These are phyloP conservation scores for Porites divaricata DNA, from an alignment of 92 coral and sea anemone species.

Conservation along the genomic window DNA sequence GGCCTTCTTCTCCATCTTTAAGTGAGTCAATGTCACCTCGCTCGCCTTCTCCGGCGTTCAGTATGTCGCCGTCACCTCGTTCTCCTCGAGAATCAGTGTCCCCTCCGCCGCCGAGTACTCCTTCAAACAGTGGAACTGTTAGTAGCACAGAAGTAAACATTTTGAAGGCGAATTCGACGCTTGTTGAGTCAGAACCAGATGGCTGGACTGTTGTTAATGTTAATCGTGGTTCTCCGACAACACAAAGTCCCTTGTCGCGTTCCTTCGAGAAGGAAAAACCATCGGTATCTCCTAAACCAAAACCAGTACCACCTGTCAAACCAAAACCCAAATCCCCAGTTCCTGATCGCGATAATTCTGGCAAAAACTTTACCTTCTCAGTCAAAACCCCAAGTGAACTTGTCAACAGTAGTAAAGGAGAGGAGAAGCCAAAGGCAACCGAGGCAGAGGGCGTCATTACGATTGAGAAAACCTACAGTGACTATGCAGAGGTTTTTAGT, in stretches of 20 bases:
- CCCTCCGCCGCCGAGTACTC: background rate
- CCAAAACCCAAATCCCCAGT: conserved; percentile 39
- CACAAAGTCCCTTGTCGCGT: background rate
- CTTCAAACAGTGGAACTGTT: background rate
- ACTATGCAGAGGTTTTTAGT: conserved; percentile 6
- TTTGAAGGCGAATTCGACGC: background rate
- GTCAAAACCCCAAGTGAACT: conserved; percentile 27
- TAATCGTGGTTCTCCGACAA: conserved; percentile 1
- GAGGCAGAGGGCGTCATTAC: background rate
- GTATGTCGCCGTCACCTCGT: background rate
- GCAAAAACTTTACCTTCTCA: background rate
- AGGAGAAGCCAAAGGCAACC: background rate
- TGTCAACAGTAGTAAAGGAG: conserved; percentile 1
- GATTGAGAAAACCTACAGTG: conserved; percentile 3
- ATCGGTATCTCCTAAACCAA: conserved; percentile 10
- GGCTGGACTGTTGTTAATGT: conserved; percentile 46
- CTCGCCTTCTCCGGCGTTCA: conserved; percentile 2
- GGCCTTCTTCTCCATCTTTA: background rate
- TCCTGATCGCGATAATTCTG: conserved; percentile 20
- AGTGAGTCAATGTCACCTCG: background rate
- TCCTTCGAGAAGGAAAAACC: conserved; percentile 13
- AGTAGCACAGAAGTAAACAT: background rate
- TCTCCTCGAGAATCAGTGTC: conserved; percentile 1
- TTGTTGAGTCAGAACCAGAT: background rate
- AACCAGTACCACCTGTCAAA: conserved; percentile 36